phyloP scores from a whole-genome alignment of 1,140 invertebrate species.

The Stegodyphus dumicola region DNA sequence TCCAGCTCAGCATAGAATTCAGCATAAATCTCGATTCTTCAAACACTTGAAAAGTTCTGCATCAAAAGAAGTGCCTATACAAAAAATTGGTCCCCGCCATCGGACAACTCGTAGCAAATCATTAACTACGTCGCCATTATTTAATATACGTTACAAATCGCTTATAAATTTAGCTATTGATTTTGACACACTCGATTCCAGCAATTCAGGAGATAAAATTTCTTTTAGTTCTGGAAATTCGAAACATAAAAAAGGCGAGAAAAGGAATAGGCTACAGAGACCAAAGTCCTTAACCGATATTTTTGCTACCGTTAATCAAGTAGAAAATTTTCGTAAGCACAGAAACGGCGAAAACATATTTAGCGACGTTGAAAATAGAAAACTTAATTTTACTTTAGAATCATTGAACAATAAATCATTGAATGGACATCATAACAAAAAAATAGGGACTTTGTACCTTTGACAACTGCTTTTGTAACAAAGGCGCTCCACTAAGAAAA shows the following conservation, averaged over 20 bases:
- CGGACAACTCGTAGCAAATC: constrained; percentile 44
- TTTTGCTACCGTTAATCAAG: constrained; percentile 76
- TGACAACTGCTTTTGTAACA: constrained; percentile 4
- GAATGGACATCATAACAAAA: constrained; percentile 22
- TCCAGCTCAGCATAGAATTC: constrained; percentile 40
- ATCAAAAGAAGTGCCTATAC: constrained; percentile 71
- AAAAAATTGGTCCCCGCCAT: background rate
- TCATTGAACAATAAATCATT: no score
- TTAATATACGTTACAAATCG: constrained; percentile 85
- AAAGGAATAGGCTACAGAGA: constrained; percentile 66
- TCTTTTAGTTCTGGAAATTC: constrained; percentile 82
- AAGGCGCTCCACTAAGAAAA: background rate
- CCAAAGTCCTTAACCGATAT: constrained; percentile 87
- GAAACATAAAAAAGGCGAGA: constrained; percentile 76
- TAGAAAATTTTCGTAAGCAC: constrained; percentile 31
- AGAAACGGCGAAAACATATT: constrained; percentile 8
- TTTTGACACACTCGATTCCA: constrained; percentile 85
- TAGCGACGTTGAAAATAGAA: constrained; percentile 35
- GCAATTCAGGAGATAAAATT: constrained; percentile 85
- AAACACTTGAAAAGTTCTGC: constrained; percentile 69
- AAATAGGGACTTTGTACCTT: constrained; percentile 57
- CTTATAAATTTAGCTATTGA: constrained; percentile 81
- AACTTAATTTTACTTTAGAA: constrained; percentile 15
- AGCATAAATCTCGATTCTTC: constrained; percentile 27
- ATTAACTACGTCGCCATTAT: constrained; percentile 78